phyloP scores from a whole-genome alignment of 2,888 invertebrate species.

The Anorthoa munda region DNA sequence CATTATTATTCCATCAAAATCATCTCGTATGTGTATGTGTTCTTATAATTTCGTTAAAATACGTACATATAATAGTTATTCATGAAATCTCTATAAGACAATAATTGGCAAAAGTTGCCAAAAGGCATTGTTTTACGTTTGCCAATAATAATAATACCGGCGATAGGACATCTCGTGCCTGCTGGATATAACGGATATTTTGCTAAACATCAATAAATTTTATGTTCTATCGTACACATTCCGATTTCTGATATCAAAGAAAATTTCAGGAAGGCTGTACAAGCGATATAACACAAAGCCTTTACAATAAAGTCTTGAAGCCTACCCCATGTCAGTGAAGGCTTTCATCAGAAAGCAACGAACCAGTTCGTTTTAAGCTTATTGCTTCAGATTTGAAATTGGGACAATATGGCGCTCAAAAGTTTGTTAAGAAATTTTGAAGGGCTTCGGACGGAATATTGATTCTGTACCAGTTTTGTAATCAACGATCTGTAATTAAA shows the following conservation, averaged over 20 bases:
- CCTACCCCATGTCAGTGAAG: constrained; percentile 46
- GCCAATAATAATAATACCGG: constrained; percentile 44
- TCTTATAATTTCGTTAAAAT: neutral
- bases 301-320: constrained; percentile 59
- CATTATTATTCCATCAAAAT: neutral
- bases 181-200: constrained; percentile 32
- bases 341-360: constrained; percentile 52
- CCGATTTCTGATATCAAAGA: constrained; percentile 35
- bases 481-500: constrained; percentile 53
- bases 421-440: constrained; percentile 62
- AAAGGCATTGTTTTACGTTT: constrained; percentile 23
- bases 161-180: constrained; percentile 31
- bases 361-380: constrained; percentile 58
- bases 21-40: neutral
- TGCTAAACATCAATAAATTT: constrained; percentile 50
- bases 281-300: constrained; percentile 52
- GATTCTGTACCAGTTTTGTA: constrained; percentile 53
- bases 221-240: constrained; percentile 46
- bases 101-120: constrained; percentile 45
- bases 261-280: constrained; percentile 35
- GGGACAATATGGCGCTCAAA: constrained; percentile 63
- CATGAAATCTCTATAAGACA: neutral
- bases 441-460: constrained; percentile 49
- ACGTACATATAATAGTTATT: constrained; percentile 5
- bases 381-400: constrained; percentile 57